Conservation (phyloP, 2,113 vertebrate species). For the Centropristis striata region DNA sequence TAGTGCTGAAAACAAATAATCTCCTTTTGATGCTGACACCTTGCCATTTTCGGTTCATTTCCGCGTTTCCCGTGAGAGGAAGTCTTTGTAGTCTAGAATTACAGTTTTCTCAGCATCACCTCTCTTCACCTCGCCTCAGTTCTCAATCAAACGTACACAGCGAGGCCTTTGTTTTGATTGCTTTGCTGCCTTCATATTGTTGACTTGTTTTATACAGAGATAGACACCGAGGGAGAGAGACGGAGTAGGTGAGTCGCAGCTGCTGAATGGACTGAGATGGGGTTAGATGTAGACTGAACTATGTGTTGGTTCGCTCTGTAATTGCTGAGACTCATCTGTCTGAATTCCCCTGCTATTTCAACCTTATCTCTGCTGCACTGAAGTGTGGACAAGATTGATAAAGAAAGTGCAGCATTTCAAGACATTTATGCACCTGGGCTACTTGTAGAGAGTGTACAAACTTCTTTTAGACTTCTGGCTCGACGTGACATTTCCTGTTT, state of each 20-base stretch:
- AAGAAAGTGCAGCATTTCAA: constrained; percentile 45
- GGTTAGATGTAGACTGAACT: constrained; percentile 52
- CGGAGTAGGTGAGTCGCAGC: constrained; percentile 39
- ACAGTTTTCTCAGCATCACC: constrained; percentile 48
- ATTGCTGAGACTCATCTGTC: constrained; percentile 47
- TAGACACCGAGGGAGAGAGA: constrained; percentile 25
- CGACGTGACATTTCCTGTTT: constrained; percentile 56
- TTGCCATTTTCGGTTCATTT: constrained; percentile 50
- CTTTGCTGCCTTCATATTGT: constrained; percentile 52
- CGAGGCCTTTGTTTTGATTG: constrained; percentile 64
- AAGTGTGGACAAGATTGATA: constrained; percentile 51
- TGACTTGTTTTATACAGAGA: constrained; percentile 57
- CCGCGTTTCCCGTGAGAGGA: constrained; percentile 30
- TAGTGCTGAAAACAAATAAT: constrained; percentile 58
- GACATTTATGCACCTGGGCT: constrained; percentile 44
- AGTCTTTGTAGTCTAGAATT: constrained; percentile 44
- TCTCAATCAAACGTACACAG: constrained; percentile 60
- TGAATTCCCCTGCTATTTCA: constrained; percentile 49
- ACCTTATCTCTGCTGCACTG: constrained; percentile 31
- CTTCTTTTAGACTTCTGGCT: constrained; percentile 40
- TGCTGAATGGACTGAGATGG: constrained; percentile 35
- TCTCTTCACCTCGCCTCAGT: constrained; percentile 39
- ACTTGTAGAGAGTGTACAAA: constrained; percentile 33
- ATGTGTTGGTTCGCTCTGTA: constrained; percentile 37
- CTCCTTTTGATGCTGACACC: constrained; percentile 47